Evolutionary conservation across 2,888 invertebrate species (phyloP).

Genomic region (Ectropis crepuscularia): DNA sequence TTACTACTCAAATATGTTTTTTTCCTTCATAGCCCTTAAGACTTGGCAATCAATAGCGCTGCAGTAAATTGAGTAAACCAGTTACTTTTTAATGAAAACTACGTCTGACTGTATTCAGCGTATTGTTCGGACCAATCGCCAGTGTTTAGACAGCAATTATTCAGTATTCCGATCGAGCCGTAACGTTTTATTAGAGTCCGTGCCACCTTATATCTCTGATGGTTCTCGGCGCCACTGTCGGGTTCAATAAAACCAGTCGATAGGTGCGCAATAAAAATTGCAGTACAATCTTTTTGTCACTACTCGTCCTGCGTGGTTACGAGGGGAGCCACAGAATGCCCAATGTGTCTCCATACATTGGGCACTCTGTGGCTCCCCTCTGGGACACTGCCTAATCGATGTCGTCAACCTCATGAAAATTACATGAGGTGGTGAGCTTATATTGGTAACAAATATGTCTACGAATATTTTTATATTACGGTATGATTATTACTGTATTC

Average conservation of each 20-base stretch:
- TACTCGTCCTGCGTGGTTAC: too few species aligned
- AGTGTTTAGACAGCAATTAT: constrained; percentile 50
- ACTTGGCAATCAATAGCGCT: not conserved
- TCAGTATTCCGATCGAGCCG: constrained; percentile 42
- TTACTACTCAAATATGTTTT: too few species aligned
- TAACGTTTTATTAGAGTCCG: constrained; percentile 46
- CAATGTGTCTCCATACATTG: constrained; percentile 1
- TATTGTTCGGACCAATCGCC: constrained; percentile 27
- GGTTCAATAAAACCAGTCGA: too few species aligned
- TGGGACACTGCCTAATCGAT: constrained; percentile 30
- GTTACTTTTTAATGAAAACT: constrained; percentile 21
- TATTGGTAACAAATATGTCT: not conserved
- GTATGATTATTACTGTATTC: not conserved
- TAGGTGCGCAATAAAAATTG: too few species aligned
- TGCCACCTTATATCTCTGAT: too few species aligned
- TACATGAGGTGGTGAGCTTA: constrained; percentile 23
- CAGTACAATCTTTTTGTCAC: too few species aligned
- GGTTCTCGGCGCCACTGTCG: too few species aligned
- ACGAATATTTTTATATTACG: constrained; percentile 1
- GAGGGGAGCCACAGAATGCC: too few species aligned
- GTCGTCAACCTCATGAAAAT: constrained; percentile 33
- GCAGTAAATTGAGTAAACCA: constrained; percentile 3
- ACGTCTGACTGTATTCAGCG: not conserved
- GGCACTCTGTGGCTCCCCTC: constrained; percentile 23
- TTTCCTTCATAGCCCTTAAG: too few species aligned